Percentiles rank a stretch among this genome's conserved stretches.
Conservation (phyloP, 1,140 invertebrate genomes). For the Lepidurus packardi region DNA sequence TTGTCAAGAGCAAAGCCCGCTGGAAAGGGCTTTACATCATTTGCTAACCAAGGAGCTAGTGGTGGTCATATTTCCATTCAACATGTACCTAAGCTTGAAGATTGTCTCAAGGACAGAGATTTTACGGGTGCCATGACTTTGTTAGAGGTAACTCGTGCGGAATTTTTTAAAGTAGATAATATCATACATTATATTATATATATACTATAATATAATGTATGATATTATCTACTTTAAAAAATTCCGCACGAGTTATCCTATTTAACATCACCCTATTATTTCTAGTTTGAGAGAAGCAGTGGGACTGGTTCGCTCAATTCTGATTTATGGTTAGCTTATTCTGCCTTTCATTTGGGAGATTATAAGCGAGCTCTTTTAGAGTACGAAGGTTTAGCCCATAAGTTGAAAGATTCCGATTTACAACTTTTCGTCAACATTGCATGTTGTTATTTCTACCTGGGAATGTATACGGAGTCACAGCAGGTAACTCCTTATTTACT, state of each 20-base stretch:
- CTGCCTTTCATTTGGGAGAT: constrained; percentile 89
- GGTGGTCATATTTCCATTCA: not conserved
- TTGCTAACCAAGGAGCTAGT: not conserved
- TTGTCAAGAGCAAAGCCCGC: constrained; percentile 25
- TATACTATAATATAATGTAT: no score
- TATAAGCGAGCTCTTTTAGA: constrained; percentile 77
- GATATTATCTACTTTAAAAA: no score
- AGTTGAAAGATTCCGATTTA: constrained; percentile 38
- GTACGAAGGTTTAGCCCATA: constrained; percentile 53
- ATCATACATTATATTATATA: not conserved
- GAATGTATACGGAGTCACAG: constrained; percentile 66
- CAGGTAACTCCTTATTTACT: constrained; percentile 40
- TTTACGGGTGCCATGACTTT: constrained; percentile 90
- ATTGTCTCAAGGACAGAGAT: constrained; percentile 81
- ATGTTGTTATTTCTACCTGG: constrained; percentile 92
- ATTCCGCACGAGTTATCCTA: no score
- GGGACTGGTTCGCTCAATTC: constrained; percentile 56
- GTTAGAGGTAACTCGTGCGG: constrained; percentile 62
- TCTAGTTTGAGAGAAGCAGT: constrained; percentile 51
- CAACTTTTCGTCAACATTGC: constrained; percentile 47
- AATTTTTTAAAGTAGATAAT: not conserved
- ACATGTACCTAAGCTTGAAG: constrained; percentile 55
- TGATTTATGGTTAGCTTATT: constrained; percentile 87
- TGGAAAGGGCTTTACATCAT: constrained; percentile 3
- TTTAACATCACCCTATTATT: constrained; percentile 37